Base-by-base conservation (phyloP, 2,888 invertebrate genomes). In the Calliphora vomitoria region DNA sequence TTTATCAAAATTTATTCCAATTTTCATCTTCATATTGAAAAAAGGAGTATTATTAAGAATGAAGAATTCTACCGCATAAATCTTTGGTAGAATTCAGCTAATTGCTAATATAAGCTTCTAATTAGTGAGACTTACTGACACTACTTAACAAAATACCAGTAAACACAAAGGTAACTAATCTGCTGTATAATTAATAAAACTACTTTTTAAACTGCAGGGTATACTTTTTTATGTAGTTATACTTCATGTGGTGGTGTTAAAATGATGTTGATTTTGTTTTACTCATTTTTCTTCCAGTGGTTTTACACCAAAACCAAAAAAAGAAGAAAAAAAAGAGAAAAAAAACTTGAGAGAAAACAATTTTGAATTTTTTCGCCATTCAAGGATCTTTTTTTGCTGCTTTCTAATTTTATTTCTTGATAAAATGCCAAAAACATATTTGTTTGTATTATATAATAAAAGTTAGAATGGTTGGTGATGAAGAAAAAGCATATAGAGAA, bases 381-480 rank as follows among this genome's bases (percentile, higher is more conserved):
- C 53, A 35, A 15, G 62, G 15, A 69, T 44, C 10, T 62, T 76
- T 78, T 72, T 25, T 13, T 44, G 20, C 53, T 55, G 31, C 25
- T 66, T 25, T 41, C 55, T 75, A 60, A 41, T 85, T 75, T 75
- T 44, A 35, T 44, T 85, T 85, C 75, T 85, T 85, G 85, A 85
- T 85, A 80, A 80, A 80, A 85, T 85, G 85, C 85, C 85, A 85
- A 85, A 80, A 75, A 69, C 68, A 80, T 68, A 69, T 85, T 85
- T 80, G 25, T 53, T 75, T 60, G 38, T 38, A 44, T 41, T 68
- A 18, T 8, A 35, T 47, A 58, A 47, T 58, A 41, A 66, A 81
- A 80, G 10, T 62, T 10, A 38, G 10, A 55, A 74, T 31, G 44
- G 53, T 55, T 41, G n/a, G 44, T 25, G 35, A 31, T 62, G 38